Evolutionary conservation across 37 sponge, comb jelly and placozoan genomes (phyloP).

Genomic region (Chondrilla cf. caribensis): DNA sequence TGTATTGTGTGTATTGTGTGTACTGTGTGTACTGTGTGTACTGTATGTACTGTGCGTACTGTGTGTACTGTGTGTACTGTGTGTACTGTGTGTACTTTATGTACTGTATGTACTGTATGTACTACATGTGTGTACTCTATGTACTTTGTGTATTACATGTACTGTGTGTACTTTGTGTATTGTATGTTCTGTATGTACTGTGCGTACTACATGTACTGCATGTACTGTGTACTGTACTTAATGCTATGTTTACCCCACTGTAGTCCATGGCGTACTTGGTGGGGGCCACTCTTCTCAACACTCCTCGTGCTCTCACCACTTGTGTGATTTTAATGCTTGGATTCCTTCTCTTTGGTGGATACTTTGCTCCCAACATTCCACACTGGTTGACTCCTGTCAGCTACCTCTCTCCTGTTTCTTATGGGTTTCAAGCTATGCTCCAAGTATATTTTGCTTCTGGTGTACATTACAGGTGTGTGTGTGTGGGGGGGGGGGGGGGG

Average conservation of each 20-base stretch:
- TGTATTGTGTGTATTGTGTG: too few relatives aligned
- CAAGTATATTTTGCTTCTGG: constrained; percentile 43
- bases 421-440: constrained; percentile 45
- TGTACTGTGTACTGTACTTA: too few relatives aligned
- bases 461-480: background rate
- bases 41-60: too few relatives aligned
- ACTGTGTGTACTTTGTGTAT: too few relatives aligned
- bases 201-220: too few relatives aligned
- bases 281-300: constrained; percentile 48
- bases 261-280: constrained; percentile 54
- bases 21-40: too few relatives aligned
- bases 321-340: constrained; percentile 45
- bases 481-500: constrained; percentile 1
- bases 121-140: too few relatives aligned
- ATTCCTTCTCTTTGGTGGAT: constrained; percentile 73
- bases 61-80: too few relatives aligned
- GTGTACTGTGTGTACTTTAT: too few relatives aligned
- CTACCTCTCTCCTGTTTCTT: constrained; percentile 61
- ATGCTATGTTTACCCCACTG: background rate
- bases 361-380: constrained; percentile 55
- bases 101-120: too few relatives aligned
- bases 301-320: constrained; percentile 13
- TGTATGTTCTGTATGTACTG: too few relatives aligned
- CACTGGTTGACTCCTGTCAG: constrained; percentile 52
- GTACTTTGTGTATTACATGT: too few relatives aligned